phyloP scores from a whole-genome alignment of 2,888 invertebrate species.

The Archips xylosteana region DNA sequence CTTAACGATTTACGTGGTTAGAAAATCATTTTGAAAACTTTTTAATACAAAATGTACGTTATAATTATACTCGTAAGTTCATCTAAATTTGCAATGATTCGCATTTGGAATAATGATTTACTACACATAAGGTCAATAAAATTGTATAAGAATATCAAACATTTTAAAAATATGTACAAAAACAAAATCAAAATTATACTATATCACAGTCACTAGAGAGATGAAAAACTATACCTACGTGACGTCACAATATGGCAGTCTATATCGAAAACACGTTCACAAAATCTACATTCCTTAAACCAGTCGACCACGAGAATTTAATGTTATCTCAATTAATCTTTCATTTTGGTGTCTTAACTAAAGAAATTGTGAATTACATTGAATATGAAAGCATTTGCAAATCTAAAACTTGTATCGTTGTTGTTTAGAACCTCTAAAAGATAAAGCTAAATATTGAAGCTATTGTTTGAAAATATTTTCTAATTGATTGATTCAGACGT shows the following conservation, averaged over 20 bases:
- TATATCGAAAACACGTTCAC: conserved; percentile 73
- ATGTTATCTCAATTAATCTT: background rate
- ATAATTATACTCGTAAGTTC: conserved; percentile 44
- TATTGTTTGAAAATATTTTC: background rate
- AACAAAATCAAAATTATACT: conserved; percentile 79
- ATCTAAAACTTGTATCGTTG: background rate
- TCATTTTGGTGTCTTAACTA: background rate
- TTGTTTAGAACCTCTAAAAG: background rate
- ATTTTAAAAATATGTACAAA: conserved; percentile 77
- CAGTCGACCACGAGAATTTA: conserved; percentile 50
- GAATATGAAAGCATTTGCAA: background rate
- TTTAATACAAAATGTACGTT: conserved; percentile 62
- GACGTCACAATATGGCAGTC: conserved; percentile 71
- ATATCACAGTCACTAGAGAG: conserved; percentile 85
- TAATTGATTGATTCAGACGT: no score
- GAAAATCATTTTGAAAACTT: conserved; percentile 61
- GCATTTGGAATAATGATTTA: conserved; percentile 51
- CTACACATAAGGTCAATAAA: conserved; percentile 72
- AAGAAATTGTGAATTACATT: background rate
- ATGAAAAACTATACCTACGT: conserved; percentile 72
- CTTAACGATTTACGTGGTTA: conserved; percentile 53
- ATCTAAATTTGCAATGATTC: conserved; percentile 51
- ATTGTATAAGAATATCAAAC: conserved; percentile 84
- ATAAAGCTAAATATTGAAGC: background rate
- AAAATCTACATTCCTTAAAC: conserved; percentile 64